A percentile compares a stretch with the other conserved stretches of the same genome.
Evolutionary conservation across 2,888 invertebrate species (phyloP).

Genomic region (Ganaspis brasiliensis): DNA sequence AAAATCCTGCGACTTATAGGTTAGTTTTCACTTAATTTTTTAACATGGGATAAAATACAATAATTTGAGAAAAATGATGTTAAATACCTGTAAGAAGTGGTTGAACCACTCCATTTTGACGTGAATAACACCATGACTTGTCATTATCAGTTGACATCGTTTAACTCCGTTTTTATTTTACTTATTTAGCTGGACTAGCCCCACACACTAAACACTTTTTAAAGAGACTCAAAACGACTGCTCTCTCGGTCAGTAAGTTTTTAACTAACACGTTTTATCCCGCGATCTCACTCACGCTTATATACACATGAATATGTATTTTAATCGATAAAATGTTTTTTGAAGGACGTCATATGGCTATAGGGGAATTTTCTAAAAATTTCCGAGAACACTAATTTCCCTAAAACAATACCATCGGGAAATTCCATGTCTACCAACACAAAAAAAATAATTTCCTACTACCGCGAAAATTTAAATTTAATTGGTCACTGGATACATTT

Average conservation of each 20-base stretch:
- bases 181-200: constrained; percentile 1
- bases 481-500: neutral
- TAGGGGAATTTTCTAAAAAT: constrained; percentile 5
- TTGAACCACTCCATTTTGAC: constrained; percentile 93
- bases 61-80: neutral
- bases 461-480: constrained; percentile 12
- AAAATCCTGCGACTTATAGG: neutral
- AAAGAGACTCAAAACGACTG: too few relatives aligned
- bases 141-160: constrained; percentile 70
- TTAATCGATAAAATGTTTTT: constrained; percentile 47
- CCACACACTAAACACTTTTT: neutral
- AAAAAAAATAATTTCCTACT: neutral
- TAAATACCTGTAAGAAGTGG: constrained; percentile 91
- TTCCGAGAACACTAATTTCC: neutral
- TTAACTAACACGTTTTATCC: constrained; percentile 20
- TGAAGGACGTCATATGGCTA: constrained; percentile 64
- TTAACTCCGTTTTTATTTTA: constrained; percentile 48
- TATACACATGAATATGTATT: constrained; percentile 1
- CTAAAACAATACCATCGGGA: neutral
- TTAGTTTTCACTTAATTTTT: constrained; percentile 21
- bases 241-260: constrained; percentile 5
- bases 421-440: neutral
- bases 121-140: constrained; percentile 79
- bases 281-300: constrained; percentile 20
- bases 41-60: neutral